Base-by-base conservation (phyloP, 2,797 vertebrate species). In the Babyrousa celebensis region DNA sequence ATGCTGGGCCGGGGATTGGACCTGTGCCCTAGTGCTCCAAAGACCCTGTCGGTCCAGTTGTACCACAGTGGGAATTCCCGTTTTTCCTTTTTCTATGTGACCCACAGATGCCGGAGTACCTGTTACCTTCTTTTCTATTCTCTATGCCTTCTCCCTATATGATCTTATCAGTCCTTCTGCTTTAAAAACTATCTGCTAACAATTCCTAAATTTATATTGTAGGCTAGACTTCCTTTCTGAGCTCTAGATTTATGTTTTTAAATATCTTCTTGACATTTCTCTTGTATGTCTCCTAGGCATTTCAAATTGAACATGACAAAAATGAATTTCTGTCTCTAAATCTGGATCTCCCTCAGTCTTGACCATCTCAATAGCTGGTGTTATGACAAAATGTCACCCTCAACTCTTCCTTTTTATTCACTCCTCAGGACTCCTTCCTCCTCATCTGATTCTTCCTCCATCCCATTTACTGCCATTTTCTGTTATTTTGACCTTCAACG, bases 181-280 rank as follows among this genome's bases (percentile, higher is more conserved):
- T 95, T 93, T 91, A 78, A 91, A 96, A 96, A 91, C 63, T 79
- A 95, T 85, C 74, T 85, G 36, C 67, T 93, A 83, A 92, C 48
- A 91, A 97, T 79, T 94, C 52, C 91, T 93, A 95, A 93, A 88
- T 79, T 94, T 94, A 15, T 86, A 74, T 79, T 16, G 83, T 68
- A 92, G 75, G 63, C 32, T 93, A 91, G 72, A 79, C 43, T 92
- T 80, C 25, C 67, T 91, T 94, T 79, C 36, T 89, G 75, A 94
- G 56, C 56, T 85, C 79, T 75, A 91, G 86, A 97, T 68, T 93
- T 58, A 93, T 27, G 89, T 32, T 79, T 96, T 95, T 89, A 92
- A 96, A 91, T 89, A 95, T 74, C 94, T 78, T 32, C 74, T 82
- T 86, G 74, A 88, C 87, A 89, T 96, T n/a, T 36, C 58, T 71